Evolutionary conservation across 2,113 vertebrate genomes (phyloP), one percentile per base, ranked within the genome.

Genomic region (Megaptera novaeangliae): DNA sequence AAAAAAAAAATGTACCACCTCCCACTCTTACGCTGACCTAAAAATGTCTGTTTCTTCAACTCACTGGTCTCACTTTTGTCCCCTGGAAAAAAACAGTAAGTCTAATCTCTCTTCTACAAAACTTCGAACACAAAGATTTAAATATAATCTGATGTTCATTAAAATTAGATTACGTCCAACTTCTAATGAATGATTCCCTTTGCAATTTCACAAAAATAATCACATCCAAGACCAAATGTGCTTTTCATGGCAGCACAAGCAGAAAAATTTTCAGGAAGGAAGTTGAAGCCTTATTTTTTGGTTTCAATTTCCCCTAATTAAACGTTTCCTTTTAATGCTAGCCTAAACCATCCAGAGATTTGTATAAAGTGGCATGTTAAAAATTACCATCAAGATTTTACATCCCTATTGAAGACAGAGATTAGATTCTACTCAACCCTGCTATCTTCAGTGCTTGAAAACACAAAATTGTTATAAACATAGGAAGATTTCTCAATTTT

Each of bases 261-360:
- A 97, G 81, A 91, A 96, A 95, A 63, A 78, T 89, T 96, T 95
- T 96, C 72, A 96, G 95, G 96, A 95, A 97, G 83, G 82, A 95
- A 96, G 86, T 31, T 95, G 44, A 88, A 91, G 41, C 3, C 25
- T 88, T 80, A 69, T 92, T 88, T n/a, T 18, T 64, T 77, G 31
- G 93, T 83, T 98, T 96, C 86, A 83, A 75, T 96, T 97, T 93
- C 57, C 91, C 74, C 41, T 64, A 93, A 84, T 96, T 96, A 94
- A 94, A 81, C 17, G 20, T 93, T 96, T 97, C 77, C 92, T 98
- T 96, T 88, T 71, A 77, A 92, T 63, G 71, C 34, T 88, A 94
- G 34, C 8, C 69, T 93, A 97, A 90, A 84, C 8, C 77, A 96
- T 31, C 8, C 49, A 57, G 55, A 74, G 31, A 85, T 90, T 77